Base-by-base conservation (phyloP, 2,888 invertebrate species). In the Odontothrips loti region DNA sequence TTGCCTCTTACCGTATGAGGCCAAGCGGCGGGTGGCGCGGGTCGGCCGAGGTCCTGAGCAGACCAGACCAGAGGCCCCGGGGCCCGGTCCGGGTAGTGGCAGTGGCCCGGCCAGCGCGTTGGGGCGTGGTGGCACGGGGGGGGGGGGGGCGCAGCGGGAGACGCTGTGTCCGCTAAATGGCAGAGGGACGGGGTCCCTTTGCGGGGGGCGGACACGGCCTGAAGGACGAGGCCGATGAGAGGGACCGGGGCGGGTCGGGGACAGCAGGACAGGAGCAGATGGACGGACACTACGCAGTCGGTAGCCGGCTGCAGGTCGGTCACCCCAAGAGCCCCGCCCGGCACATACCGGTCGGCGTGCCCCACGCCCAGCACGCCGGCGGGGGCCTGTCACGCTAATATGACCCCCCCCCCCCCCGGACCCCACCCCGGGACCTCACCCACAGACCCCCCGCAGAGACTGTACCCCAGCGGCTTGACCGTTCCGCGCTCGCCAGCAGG, bases 1-100 rank as follows among this genome's bases (percentile, higher is more conserved):
- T 75, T 75, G 68, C 68, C 68, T 75, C 68, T 75, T 75, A 75
- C 68, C 68, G 68, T 75, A 75, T 75, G 68, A 75, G 68, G 68
- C 68, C 68, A 75, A 23, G 68, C 68, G 68, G 27, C 68, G 27
- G 10, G 27, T 27, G 68, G 68, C 23, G 27, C 27, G 23, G 23
- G 23, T 1, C n/a, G 23, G 68, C 23, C 23, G 12, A 0, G 58
- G 58, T 17, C 23, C 9, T 8, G 68, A 8, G 68, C 6, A 15
- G 2, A 9, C 63, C 1, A 11, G 68, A 23, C 11, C 68, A 23
- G 23, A 23, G 23, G n/a, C n/a, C n/a, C n/a, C 20, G 68, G 68
- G 23, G 23, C 0, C n/a, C 9, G 68, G 68, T 4, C 11, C 68
- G 23, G 68, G 15, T 17, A 51, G 51, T 51, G n/a, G n/a, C n/a